Percentiles rank a stretch among this genome's conserved stretches.
phyloP scores from a whole-genome alignment of 2,888 invertebrate species.

The Drosophila prostipennis region DNA sequence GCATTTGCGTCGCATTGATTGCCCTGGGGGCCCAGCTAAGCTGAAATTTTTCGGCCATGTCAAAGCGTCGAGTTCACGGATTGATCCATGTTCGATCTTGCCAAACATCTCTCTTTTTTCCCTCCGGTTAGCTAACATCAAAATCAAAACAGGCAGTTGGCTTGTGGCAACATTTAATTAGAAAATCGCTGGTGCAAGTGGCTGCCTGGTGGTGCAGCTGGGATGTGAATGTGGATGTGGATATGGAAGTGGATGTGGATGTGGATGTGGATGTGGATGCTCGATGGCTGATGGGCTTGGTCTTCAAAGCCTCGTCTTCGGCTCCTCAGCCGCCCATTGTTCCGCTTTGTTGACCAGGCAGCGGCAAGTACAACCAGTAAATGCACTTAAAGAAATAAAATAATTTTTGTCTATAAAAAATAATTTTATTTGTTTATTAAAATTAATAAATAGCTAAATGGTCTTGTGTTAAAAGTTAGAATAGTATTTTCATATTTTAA shows the following conservation, averaged over 20 bases:
- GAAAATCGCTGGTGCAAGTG: slow-evolving; percentile 61
- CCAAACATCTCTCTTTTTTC: slow-evolving; percentile 12
- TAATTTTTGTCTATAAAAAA: too few relatives aligned
- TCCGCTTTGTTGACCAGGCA: slow-evolving; percentile 42
- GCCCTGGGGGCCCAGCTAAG: slow-evolving; percentile 2
- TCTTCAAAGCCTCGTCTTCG: slow-evolving; percentile 9
- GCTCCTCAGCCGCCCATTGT: slow-evolving; percentile 35
- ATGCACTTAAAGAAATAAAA: background rate
- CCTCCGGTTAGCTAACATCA: slow-evolving; percentile 55
- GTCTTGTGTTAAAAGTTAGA: too few relatives aligned
- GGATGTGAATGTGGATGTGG: slow-evolving; percentile 4
- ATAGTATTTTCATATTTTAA: too few relatives aligned
- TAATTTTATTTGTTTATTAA: too few relatives aligned
- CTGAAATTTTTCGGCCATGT: slow-evolving; percentile 23
- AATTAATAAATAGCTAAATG: too few relatives aligned
- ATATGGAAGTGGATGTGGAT: slow-evolving; percentile 9
- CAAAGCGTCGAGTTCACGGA: slow-evolving; percentile 21
- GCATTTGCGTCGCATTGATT: slow-evolving; percentile 11
- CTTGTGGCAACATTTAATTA: slow-evolving; percentile 74
- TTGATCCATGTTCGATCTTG: slow-evolving; percentile 40
- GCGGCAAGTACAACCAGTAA: slow-evolving; percentile 6
- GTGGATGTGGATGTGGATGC: slow-evolving; percentile 4
- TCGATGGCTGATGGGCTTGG: slow-evolving; percentile 17
- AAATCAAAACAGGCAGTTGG: slow-evolving; percentile 34
- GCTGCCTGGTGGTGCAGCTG: slow-evolving; percentile 38